Percentiles rank a stretch among this genome's conserved stretches.
Conservation (phyloP, 2,888 invertebrate genomes). For the Scaptodrosophila latifasciaeformis region DNA sequence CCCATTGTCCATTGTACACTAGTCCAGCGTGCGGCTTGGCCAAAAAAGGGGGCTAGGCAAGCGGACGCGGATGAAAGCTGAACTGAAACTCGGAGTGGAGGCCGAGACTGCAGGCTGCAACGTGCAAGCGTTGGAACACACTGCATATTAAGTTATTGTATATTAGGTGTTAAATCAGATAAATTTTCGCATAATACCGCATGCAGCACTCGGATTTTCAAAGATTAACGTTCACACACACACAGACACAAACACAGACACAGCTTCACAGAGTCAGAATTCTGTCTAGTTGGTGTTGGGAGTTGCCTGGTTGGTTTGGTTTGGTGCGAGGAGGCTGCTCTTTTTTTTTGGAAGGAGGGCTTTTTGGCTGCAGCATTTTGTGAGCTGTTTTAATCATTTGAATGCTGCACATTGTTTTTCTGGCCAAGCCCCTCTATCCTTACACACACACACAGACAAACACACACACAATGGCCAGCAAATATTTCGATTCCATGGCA, state of each 20-base stretch:
- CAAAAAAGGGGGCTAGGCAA: neutral
- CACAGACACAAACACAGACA: slow-evolving; percentile 13
- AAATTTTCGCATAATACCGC: slow-evolving; percentile 76
- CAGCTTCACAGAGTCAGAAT: slow-evolving; percentile 24
- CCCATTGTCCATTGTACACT: too few relatives aligned
- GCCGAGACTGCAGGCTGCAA: slow-evolving; percentile 57
- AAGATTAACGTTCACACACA: slow-evolving; percentile 73
- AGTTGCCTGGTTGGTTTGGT: slow-evolving; percentile 16
- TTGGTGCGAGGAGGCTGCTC: slow-evolving; percentile 19
- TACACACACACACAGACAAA: neutral
- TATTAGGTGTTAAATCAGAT: slow-evolving; percentile 77
- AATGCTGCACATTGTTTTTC: slow-evolving; percentile 66
- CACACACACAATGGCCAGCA: neutral
- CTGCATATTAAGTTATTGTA: slow-evolving; percentile 76
- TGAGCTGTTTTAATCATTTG: slow-evolving; percentile 67
- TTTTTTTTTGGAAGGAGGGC: slow-evolving; percentile 4
- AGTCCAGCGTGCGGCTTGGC: too few relatives aligned
- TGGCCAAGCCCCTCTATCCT: slow-evolving; percentile 8
- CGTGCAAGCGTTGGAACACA: slow-evolving; percentile 60
- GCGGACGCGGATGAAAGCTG: slow-evolving; percentile 4
- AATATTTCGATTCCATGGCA: too few relatives aligned
- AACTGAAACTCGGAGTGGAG: too few relatives aligned
- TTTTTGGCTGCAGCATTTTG: slow-evolving; percentile 52
- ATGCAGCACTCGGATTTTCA: slow-evolving; percentile 76
- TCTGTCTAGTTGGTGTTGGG: slow-evolving; percentile 40